Conservation (phyloP, 2,797 vertebrate genomes). For the Melanotaenia nigrans region DNA sequence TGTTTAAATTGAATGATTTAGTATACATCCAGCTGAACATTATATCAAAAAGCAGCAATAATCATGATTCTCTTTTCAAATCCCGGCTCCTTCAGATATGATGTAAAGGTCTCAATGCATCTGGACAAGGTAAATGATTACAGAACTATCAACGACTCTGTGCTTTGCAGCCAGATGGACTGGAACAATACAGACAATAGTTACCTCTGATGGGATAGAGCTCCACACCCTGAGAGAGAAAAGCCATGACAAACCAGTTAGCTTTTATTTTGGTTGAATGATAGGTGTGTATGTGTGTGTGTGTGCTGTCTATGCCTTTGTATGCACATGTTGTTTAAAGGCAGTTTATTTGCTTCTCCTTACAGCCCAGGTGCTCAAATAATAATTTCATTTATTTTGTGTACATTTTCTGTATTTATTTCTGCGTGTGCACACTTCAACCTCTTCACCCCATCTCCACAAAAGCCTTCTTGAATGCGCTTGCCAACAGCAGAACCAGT, state of each 20-base stretch:
- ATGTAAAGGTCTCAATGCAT: constrained; percentile 26
- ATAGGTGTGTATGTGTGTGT: constrained; percentile 29
- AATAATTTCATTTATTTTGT: constrained; percentile 43
- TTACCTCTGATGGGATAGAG: constrained; percentile 29
- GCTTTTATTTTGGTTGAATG: constrained; percentile 49
- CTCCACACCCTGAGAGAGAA: constrained; percentile 37
- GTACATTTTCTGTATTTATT: constrained; percentile 16
- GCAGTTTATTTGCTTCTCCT: constrained; percentile 54
- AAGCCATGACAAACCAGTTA: constrained; percentile 58
- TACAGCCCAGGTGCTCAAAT: constrained; percentile 42
- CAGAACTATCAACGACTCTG: constrained; percentile 23
- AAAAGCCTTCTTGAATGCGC: constrained; percentile 41
- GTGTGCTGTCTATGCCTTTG: constrained; percentile 20
- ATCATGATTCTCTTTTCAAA: constrained; percentile 6
- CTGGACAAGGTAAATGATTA: constrained; percentile 30
- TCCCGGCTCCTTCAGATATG: constrained; percentile 31
- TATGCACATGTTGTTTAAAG: constrained; percentile 32
- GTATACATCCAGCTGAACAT: constrained; percentile 10
- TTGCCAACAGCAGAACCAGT: constrained; percentile 55
- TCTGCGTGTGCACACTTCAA: constrained; percentile 14
- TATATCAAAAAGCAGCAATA: constrained; percentile 18
- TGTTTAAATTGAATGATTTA: not conserved
- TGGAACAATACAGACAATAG: constrained; percentile 46
- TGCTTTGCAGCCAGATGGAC: constrained; percentile 41
- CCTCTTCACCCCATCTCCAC: constrained; percentile 44